These are phyloP conservation scores for Cerceris ruficornis DNA, from an alignment of 2,888 invertebrate species.

Conservation along the genomic window DNA sequence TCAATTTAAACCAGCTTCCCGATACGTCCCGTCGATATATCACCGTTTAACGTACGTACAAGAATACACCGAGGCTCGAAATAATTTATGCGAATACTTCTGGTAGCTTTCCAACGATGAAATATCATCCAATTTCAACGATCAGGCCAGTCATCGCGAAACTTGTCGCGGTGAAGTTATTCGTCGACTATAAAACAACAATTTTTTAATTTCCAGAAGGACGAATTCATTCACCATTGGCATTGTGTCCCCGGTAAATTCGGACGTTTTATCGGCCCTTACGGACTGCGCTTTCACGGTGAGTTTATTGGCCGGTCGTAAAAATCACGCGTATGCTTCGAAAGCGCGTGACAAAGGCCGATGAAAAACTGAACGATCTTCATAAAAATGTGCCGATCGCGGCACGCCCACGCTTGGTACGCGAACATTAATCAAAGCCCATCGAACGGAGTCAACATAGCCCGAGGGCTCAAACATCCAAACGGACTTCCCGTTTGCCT, in stretches of 20 bases:
- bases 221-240: neutral
- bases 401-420: neutral
- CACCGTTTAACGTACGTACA: neutral
- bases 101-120: neutral
- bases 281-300: neutral
- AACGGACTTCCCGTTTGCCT: conserved; percentile 2
- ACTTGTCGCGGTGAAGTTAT: neutral
- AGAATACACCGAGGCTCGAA: neutral
- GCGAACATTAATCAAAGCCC: neutral
- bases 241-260: neutral
- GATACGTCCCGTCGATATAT: too few species aligned
- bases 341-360: neutral
- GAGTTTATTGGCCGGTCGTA: neutral
- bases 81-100: neutral
- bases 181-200: neutral
- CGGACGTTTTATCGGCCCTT: neutral
- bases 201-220: too few species aligned
- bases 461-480: conserved; percentile 2
- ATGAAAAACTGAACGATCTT: neutral
- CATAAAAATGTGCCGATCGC: neutral
- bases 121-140: conserved; percentile 1
- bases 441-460: neutral
- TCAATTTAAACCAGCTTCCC: too few species aligned
- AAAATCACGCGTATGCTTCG: neutral
- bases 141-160: neutral